These are phyloP conservation scores for Nephrotoma guestfalica DNA, from an alignment of 2,888 invertebrate species.

Conservation along the genomic window DNA sequence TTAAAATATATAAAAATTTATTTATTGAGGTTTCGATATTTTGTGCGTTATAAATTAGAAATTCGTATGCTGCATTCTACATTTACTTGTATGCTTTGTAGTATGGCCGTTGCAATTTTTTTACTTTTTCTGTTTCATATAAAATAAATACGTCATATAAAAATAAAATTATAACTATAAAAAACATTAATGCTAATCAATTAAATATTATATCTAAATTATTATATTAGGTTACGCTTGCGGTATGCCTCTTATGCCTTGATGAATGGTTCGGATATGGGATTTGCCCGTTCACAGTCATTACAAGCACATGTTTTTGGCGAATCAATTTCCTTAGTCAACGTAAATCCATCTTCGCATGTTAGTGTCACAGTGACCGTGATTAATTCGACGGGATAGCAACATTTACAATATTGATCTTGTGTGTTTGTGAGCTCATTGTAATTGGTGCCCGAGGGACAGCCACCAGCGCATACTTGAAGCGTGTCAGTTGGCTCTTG, in stretches of 20 bases:
- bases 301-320: slow-evolving; percentile 5
- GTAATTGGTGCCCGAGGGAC: slow-evolving; percentile 53
- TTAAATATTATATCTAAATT: not conserved
- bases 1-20: not conserved
- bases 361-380: slow-evolving; percentile 19
- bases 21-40: not conserved
- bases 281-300: not conserved
- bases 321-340: slow-evolving; percentile 12
- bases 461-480: slow-evolving; percentile 55
- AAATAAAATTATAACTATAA: not conserved
- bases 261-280: not conserved
- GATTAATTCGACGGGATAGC: not conserved
- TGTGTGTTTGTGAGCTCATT: slow-evolving; percentile 24
- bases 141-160: not conserved
- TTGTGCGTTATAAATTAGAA: not conserved
- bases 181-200: not conserved
- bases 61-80: not conserved
- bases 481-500: slow-evolving; percentile 41
- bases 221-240: not conserved
- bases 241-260: not conserved
- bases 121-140: not conserved
- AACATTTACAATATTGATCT: not conserved
- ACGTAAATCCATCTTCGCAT: slow-evolving; percentile 33
- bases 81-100: not conserved
- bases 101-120: not conserved